Conservation (phyloP, 2,113 vertebrate genomes). For the Paedocypris sp. region DNA sequence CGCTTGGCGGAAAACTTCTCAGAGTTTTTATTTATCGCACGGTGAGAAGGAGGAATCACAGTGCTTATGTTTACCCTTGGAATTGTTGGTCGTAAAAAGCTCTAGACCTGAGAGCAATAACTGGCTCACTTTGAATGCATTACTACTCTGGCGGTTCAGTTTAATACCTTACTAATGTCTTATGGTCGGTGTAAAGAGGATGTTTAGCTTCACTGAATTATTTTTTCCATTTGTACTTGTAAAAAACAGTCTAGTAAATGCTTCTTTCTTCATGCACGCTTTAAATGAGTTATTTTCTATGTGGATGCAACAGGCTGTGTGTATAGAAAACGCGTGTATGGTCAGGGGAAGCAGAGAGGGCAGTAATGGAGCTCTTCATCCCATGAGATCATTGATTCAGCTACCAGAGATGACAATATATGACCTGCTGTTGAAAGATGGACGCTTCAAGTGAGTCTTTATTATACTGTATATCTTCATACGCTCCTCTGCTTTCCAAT, state of each 20-base stretch:
- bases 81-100: too few species aligned
- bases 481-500: too few species aligned
- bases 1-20: conserved; percentile 76
- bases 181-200: neutral
- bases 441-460: conserved; percentile 85
- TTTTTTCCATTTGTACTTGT: too few species aligned
- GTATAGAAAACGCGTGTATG: conserved; percentile 94
- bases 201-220: neutral
- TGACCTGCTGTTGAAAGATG: conserved; percentile 69
- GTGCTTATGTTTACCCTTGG: too few species aligned
- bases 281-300: too few species aligned
- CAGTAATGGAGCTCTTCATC: conserved; percentile 80
- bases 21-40: conserved; percentile 92
- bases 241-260: too few species aligned
- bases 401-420: conserved; percentile 72
- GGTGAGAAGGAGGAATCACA: too few species aligned
- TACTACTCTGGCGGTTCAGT: conserved; percentile 21
- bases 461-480: too few species aligned
- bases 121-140: conserved; percentile 15
- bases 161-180: neutral
- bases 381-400: conserved; percentile 75
- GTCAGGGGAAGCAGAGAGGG: conserved; percentile 83
- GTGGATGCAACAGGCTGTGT: conserved; percentile 71
- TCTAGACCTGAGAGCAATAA: conserved; percentile 21
- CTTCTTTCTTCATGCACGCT: too few species aligned